Percentiles rank a stretch among this genome's conserved stretches.
Evolutionary conservation across 1,140 invertebrate species (phyloP).

Genomic region (Adoxophyes honmai): DNA sequence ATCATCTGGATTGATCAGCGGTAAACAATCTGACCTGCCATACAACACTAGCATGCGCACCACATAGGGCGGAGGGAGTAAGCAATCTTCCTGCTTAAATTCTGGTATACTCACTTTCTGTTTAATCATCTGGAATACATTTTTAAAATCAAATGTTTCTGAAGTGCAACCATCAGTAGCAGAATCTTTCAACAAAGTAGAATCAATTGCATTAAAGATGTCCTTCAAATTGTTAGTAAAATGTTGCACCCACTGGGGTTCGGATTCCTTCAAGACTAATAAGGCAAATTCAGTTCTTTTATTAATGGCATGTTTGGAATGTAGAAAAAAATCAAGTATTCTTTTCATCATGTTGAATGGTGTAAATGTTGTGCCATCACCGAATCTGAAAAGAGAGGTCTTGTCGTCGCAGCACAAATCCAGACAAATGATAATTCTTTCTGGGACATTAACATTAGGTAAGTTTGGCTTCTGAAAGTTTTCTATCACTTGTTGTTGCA

Average conservation of each 20-base stretch:
- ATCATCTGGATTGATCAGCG: slow-evolving; percentile 72
- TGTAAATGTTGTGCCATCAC: slow-evolving; percentile 78
- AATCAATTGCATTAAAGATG: slow-evolving; percentile 78
- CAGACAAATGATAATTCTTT: slow-evolving; percentile 82
- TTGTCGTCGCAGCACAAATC: slow-evolving; percentile 82
- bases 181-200: slow-evolving; percentile 38
- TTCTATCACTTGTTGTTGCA: slow-evolving; percentile 53
- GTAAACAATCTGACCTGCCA: slow-evolving; percentile 80
- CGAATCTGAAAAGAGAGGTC: slow-evolving; percentile 74
- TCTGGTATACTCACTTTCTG: slow-evolving; percentile 73
- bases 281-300: slow-evolving; percentile 82
- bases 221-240: slow-evolving; percentile 82
- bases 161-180: slow-evolving; percentile 70
- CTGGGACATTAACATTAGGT: slow-evolving; percentile 78
- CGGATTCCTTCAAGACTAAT: slow-evolving; percentile 78
- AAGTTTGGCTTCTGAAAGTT: slow-evolving; percentile 67
- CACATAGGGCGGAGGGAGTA: slow-evolving; percentile 78
- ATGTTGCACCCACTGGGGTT: slow-evolving; percentile 78
- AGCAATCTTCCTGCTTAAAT: slow-evolving; percentile 58
- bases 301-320: slow-evolving; percentile 81
- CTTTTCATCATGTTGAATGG: slow-evolving; percentile 81
- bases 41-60: slow-evolving; percentile 82
- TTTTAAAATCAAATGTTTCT: slow-evolving; percentile 78
- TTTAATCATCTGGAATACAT: slow-evolving; percentile 79
- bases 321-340: slow-evolving; percentile 81